Percentiles rank a stretch among this genome's conserved stretches.
These are phyloP conservation scores for Agrenia bidenticulata DNA, from an alignment of 2,888 invertebrate species.

Conservation along the genomic window DNA sequence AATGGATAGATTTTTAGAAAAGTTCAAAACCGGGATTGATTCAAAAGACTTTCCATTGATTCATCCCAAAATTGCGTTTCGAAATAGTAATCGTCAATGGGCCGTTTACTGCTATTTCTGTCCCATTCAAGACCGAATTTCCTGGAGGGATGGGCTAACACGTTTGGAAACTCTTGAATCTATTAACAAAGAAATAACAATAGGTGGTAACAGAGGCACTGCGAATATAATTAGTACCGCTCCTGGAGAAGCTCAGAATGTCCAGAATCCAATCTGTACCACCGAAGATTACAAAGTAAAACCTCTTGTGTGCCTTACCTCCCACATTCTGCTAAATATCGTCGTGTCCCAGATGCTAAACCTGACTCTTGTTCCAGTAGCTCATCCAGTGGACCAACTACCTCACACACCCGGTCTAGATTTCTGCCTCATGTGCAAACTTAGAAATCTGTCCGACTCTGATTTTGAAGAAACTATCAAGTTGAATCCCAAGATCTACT, in stretches of 20 bases:
- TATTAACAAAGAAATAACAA: not conserved
- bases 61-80: no score
- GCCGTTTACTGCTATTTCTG: not conserved
- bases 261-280: not conserved
- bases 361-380: not conserved
- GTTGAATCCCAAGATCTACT: not conserved
- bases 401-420: not conserved
- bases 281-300: not conserved
- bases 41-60: no score
- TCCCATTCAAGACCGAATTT: not conserved
- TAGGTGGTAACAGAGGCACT: not conserved
- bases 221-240: not conserved
- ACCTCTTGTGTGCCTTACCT: not conserved
- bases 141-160: not conserved
- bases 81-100: no score
- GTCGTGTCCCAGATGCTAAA: not conserved
- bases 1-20: no score
- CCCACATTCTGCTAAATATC: not conserved
- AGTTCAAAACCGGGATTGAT: no score
- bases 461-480: not conserved
- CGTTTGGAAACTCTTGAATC: not conserved
- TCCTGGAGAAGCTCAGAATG: not conserved
- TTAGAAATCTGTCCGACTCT: no score
- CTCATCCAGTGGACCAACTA: not conserved
- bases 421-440: not conserved